These are phyloP conservation scores for Branchellion lobata DNA, from an alignment of 2,888 invertebrate genomes.

Conservation along the genomic window DNA sequence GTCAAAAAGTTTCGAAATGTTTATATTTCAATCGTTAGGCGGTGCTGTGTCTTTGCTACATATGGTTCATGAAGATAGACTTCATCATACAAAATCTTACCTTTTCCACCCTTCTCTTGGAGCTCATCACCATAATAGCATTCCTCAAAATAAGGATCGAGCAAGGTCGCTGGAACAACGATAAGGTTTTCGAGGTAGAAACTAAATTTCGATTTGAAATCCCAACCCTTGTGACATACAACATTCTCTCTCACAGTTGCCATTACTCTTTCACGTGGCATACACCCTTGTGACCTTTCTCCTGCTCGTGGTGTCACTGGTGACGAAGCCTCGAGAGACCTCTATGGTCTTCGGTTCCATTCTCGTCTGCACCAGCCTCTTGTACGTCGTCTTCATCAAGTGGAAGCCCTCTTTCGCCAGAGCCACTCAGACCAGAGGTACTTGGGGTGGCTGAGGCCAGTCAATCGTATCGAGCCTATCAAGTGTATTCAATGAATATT, in stretches of 20 bases:
- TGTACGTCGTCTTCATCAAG: constrained; percentile 43
- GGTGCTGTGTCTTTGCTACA: not conserved
- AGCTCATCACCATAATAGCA: not conserved
- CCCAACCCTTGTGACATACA: too few relatives aligned
- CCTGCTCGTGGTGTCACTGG: constrained; percentile 35
- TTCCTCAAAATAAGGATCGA: not conserved
- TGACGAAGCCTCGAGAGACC: constrained; percentile 35
- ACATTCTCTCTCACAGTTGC: too few relatives aligned
- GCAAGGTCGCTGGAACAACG: not conserved
- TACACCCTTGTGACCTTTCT: constrained; percentile 26
- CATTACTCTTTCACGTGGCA: constrained; percentile 21
- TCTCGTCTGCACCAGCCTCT: constrained; percentile 13
- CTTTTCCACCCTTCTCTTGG: constrained; percentile 1
- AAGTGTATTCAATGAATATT: too few relatives aligned
- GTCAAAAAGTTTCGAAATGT: too few relatives aligned
- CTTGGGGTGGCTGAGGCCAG: too few relatives aligned
- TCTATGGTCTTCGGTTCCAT: not conserved
- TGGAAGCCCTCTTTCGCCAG: not conserved
- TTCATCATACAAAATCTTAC: constrained; percentile 18
- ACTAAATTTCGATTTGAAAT: not conserved
- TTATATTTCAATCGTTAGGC: not conserved
- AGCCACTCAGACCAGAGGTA: too few relatives aligned
- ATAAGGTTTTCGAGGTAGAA: not conserved
- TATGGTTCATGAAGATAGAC: constrained; percentile 6
- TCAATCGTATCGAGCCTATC: too few relatives aligned